These are phyloP conservation scores for Stenichneumon culpator DNA, from an alignment of 2,888 invertebrate genomes.

Conservation along the genomic window DNA sequence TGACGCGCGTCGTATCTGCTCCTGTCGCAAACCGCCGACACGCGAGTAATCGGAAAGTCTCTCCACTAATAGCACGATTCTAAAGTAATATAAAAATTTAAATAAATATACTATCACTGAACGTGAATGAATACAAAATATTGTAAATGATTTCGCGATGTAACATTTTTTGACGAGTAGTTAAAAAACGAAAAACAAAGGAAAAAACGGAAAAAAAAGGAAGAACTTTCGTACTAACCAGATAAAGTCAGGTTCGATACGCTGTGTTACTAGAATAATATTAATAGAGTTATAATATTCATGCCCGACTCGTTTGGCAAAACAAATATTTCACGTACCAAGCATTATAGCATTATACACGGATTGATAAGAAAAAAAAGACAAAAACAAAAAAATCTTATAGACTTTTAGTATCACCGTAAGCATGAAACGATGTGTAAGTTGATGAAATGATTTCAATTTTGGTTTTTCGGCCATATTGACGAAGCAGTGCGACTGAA, in stretches of 20 bases:
- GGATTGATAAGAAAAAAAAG: slow-evolving; percentile 2
- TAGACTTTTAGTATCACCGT: slow-evolving; percentile 29
- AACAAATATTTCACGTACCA: slow-evolving; percentile 22
- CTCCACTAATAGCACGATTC: slow-evolving; percentile 81
- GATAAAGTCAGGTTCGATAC: slow-evolving; percentile 32
- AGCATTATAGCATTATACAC: slow-evolving; percentile 16
- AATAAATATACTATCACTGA: slow-evolving; percentile 27
- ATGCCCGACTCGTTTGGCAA: slow-evolving; percentile 10
- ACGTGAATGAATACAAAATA: slow-evolving; percentile 48
- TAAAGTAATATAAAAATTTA: slow-evolving; percentile 76
- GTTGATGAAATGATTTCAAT: slow-evolving; percentile 9
- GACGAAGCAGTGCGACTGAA: slow-evolving; percentile 44
- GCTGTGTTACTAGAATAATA: slow-evolving; percentile 39
- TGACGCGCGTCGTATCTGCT: too few species aligned
- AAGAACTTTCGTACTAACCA: slow-evolving; percentile 16
- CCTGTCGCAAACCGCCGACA: background rate
- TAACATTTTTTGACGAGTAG: slow-evolving; percentile 36
- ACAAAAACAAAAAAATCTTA: slow-evolving; percentile 8
- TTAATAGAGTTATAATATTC: slow-evolving; percentile 30
- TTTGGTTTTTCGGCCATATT: slow-evolving; percentile 22
- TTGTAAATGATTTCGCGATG: slow-evolving; percentile 48
- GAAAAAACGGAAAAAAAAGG: background rate
- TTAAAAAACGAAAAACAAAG: background rate
- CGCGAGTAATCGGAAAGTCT: background rate
- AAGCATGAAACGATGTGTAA: slow-evolving; percentile 40